Evolutionary conservation across 2,888 invertebrate genomes (phyloP).

Genomic region (Seira musarum): DNA sequence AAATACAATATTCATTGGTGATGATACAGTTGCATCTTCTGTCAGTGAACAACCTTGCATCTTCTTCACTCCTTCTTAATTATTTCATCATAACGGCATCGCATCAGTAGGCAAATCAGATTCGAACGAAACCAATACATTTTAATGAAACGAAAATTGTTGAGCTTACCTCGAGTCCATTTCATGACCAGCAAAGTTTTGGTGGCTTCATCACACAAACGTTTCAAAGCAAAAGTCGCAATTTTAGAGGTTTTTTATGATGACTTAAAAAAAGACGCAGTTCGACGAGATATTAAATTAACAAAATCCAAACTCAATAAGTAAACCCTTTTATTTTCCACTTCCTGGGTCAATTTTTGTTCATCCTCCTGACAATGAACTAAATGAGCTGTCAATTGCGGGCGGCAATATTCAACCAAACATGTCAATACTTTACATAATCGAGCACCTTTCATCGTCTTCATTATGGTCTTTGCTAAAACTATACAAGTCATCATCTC

Average conservation of each 20-base stretch:
- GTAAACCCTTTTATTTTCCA: neutral
- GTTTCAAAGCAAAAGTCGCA: neutral
- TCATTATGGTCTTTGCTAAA: constrained; percentile 11
- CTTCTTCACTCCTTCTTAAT: too few species aligned
- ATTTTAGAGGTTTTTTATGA: neutral
- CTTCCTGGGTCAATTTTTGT: constrained; percentile 16
- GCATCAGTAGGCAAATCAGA: too few species aligned
- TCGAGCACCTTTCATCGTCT: constrained; percentile 18
- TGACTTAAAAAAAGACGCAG: neutral
- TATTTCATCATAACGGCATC: too few species aligned
- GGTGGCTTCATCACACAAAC: neutral
- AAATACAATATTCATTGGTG: too few species aligned
- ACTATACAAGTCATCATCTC: neutral
- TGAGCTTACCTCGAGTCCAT: neutral
- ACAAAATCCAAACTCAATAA: neutral
- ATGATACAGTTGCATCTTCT: too few species aligned
- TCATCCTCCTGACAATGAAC: constrained; percentile 18
- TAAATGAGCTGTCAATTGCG: constrained; percentile 36
- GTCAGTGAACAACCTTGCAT: too few species aligned
- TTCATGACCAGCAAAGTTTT: neutral
- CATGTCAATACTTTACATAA: constrained; percentile 12
- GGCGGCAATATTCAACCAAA: constrained; percentile 22
- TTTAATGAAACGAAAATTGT: neutral
- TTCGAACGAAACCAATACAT: neutral
- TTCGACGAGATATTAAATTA: neutral